These are phyloP conservation scores for Gnatocerus cornutus DNA, from an alignment of 2,888 invertebrate species.

Conservation along the genomic window DNA sequence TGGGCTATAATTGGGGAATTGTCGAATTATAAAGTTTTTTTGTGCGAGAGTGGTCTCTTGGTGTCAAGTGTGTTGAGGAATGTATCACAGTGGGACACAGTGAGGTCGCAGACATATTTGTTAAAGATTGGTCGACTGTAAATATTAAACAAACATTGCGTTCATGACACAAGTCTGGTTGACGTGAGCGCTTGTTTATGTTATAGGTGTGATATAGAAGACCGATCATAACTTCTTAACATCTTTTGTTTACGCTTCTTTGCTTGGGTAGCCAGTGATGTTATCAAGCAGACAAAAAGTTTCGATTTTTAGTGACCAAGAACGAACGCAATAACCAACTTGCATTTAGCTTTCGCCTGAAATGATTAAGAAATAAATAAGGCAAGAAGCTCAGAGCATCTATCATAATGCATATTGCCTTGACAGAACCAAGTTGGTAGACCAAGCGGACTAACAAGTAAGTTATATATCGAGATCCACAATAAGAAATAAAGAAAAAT, in stretches of 20 bases:
- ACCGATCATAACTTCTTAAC: slow-evolving; percentile 50
- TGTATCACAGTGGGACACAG: slow-evolving; percentile 43
- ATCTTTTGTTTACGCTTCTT: slow-evolving; percentile 51
- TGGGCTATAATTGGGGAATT: slow-evolving; percentile 14
- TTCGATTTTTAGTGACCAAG: slow-evolving; percentile 14
- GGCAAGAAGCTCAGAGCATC: slow-evolving; percentile 52
- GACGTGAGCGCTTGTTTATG: slow-evolving; percentile 60
- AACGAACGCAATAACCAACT: slow-evolving; percentile 40
- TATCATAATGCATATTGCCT: slow-evolving; percentile 53
- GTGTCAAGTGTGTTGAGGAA: slow-evolving; percentile 43
- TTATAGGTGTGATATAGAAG: slow-evolving; percentile 59
- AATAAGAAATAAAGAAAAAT: slow-evolving; percentile 60
- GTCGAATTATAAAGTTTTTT: slow-evolving; percentile 17
- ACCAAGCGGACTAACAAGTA: slow-evolving; percentile 53
- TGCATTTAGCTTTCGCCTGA: slow-evolving; percentile 51
- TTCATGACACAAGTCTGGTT: slow-evolving; percentile 60
- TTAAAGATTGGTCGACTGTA: slow-evolving; percentile 53
- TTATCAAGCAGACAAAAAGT: slow-evolving; percentile 30
- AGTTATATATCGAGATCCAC: slow-evolving; percentile 55
- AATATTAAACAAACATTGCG: slow-evolving; percentile 60
- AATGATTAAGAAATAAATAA: slow-evolving; percentile 53
- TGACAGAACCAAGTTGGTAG: slow-evolving; percentile 53
- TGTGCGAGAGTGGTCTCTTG: slow-evolving; percentile 26
- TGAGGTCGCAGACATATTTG: slow-evolving; percentile 28
- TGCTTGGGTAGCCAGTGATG: slow-evolving; percentile 41